These are phyloP conservation scores for Minunthozetes semirufus DNA, from an alignment of 2,888 invertebrate genomes.

Conservation along the genomic window DNA sequence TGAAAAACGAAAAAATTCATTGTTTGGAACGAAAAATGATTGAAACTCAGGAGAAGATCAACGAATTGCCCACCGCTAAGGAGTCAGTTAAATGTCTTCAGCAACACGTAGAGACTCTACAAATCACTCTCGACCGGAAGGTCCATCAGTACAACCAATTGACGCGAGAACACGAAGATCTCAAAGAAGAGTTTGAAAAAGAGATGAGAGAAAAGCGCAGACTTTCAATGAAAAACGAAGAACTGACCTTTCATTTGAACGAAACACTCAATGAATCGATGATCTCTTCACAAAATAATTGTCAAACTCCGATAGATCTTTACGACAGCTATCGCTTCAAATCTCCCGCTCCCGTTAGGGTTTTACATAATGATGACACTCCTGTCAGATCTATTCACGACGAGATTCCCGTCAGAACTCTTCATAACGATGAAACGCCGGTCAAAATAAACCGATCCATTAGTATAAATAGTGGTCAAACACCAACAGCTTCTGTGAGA, in stretches of 20 bases:
- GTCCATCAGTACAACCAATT: constrained; percentile 16
- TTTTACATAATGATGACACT: background rate
- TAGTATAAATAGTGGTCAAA: background rate
- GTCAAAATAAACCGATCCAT: constrained; percentile 6
- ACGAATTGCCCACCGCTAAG: constrained; percentile 17
- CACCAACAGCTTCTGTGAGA: background rate
- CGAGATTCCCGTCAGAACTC: background rate
- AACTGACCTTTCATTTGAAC: constrained; percentile 14
- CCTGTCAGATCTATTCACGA: background rate
- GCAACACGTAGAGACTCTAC: constrained; percentile 5
- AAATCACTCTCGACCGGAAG: constrained; percentile 13
- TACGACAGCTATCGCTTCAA: background rate
- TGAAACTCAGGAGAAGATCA: constrained; percentile 23
- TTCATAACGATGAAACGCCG: background rate
- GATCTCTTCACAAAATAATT: background rate
- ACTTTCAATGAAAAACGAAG: constrained; percentile 28
- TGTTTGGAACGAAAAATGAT: constrained; percentile 20
- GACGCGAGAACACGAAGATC: constrained; percentile 16
- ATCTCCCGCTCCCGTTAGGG: background rate
- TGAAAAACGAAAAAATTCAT: constrained; percentile 26
- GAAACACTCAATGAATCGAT: constrained; percentile 13
- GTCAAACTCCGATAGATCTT: too few relatives aligned
- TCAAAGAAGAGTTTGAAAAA: background rate
- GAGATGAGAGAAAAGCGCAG: constrained; percentile 21
- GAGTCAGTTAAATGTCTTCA: background rate